phyloP scores from a whole-genome alignment of 1,140 invertebrate species.

The Drosophila athabasca region DNA sequence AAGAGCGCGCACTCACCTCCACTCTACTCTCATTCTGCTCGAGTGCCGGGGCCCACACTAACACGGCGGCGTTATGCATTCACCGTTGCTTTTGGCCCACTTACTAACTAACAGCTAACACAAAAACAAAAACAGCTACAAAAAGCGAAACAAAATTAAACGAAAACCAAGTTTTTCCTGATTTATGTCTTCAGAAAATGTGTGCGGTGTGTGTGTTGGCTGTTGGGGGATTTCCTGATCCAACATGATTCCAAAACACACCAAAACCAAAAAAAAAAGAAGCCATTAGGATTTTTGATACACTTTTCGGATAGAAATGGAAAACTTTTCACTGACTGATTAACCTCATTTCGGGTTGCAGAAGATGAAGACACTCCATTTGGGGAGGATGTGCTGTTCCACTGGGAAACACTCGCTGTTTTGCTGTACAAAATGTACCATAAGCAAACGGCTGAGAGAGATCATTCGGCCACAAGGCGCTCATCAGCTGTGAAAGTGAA shows the following conservation, averaged over 20 bases:
- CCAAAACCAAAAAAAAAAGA: too few relatives aligned
- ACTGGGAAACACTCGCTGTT: too few relatives aligned
- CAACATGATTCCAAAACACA: conserved; percentile 14
- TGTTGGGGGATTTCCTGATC: conserved; percentile 27
- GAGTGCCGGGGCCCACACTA: conserved; percentile 31
- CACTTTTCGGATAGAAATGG: neutral
- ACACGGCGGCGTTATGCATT: conserved; percentile 42
- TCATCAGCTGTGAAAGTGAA: too few relatives aligned
- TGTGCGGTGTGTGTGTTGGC: conserved; percentile 14
- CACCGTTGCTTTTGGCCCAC: conserved; percentile 60
- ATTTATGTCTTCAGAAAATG: conserved; percentile 45
- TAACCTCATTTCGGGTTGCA: conserved; percentile 5
- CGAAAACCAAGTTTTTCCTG: conserved; percentile 45
- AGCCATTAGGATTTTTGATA: conserved; percentile 33
- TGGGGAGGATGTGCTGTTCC: too few relatives aligned
- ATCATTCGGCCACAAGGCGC: too few relatives aligned
- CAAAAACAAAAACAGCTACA: conserved; percentile 12
- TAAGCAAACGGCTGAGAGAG: too few relatives aligned
- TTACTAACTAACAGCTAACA: conserved; percentile 19
- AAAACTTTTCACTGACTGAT: conserved; percentile 29
- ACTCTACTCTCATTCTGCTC: conserved; percentile 53
- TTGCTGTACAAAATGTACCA: too few relatives aligned
- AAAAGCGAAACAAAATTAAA: conserved; percentile 23
- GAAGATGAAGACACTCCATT: too few relatives aligned
- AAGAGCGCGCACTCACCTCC: conserved; percentile 26